Percentiles rank a stretch among this genome's conserved stretches.
Conservation (phyloP, 2,797 vertebrate species). For the Protonibea diacanthus region DNA sequence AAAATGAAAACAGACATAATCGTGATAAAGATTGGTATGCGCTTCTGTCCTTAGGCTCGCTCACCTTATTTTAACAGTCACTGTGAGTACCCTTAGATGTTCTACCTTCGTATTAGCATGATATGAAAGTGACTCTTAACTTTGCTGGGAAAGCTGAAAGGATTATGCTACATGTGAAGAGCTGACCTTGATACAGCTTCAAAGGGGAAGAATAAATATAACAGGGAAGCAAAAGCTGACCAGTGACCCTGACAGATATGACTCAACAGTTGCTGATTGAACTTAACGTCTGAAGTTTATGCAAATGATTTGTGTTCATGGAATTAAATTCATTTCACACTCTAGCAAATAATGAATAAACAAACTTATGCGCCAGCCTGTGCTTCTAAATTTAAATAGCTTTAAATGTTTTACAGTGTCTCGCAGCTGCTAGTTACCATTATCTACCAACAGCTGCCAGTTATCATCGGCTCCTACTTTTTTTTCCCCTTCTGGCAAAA, state of each 20-base stretch:
- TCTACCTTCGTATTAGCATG: conserved; percentile 10
- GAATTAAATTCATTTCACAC: not conserved
- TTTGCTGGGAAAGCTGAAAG: conserved; percentile 35
- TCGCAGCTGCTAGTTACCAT: conserved; percentile 51
- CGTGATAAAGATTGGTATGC: conserved; percentile 12
- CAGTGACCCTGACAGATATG: conserved; percentile 3
- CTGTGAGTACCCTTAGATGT: conserved; percentile 19
- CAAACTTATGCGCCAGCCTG: not conserved
- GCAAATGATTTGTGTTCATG: not conserved
- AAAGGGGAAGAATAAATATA: conserved; percentile 42
- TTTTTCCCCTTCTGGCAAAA: not conserved
- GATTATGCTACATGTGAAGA: conserved; percentile 43
- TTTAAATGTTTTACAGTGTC: conserved; percentile 1
- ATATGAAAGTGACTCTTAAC: conserved; percentile 35
- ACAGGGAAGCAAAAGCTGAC: conserved; percentile 22
- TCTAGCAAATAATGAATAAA: not conserved
- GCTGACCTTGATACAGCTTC: conserved; percentile 60
- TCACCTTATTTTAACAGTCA: not conserved
- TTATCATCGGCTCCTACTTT: conserved; percentile 25
- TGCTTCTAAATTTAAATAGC: conserved; percentile 10
- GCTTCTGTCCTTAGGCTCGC: not conserved
- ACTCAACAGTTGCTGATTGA: conserved; percentile 14
- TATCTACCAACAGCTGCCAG: conserved; percentile 51
- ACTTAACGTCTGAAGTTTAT: not conserved
- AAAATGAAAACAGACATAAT: not conserved